Conservation (phyloP, 1,140 invertebrate species). For the Chironomus tepperi region DNA sequence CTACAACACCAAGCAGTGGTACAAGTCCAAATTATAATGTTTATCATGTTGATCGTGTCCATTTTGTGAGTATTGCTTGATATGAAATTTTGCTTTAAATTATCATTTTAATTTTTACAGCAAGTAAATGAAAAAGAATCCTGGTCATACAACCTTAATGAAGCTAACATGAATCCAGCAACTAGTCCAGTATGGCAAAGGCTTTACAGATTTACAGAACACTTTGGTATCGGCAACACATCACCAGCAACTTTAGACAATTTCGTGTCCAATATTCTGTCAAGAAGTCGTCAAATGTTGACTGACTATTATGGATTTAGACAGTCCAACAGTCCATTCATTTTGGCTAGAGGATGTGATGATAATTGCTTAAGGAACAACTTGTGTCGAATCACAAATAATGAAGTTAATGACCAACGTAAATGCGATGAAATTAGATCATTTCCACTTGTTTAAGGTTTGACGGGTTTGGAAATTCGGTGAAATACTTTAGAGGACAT, state of each 20-base stretch:
- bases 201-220: conserved; percentile 57
- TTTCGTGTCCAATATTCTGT: conserved; percentile 44
- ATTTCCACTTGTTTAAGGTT: neutral
- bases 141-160: conserved; percentile 67
- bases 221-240: conserved; percentile 45
- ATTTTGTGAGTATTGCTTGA: conserved; percentile 50
- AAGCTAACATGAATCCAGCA: conserved; percentile 55
- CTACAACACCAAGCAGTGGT: conserved; percentile 51
- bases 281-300: conserved; percentile 32
- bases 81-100: too few species aligned
- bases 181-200: conserved; percentile 53
- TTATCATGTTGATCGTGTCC: conserved; percentile 52
- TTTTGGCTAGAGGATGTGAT: conserved; percentile 39
- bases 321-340: conserved; percentile 39
- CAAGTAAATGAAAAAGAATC: conserved; percentile 58
- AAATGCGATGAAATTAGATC: conserved; percentile 47
- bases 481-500: too few species aligned
- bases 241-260: conserved; percentile 41
- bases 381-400: conserved; percentile 49
- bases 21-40: conserved; percentile 76
- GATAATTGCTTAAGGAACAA: conserved; percentile 39
- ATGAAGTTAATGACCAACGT: conserved; percentile 43
- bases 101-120: conserved; percentile 43
- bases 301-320: conserved; percentile 34
- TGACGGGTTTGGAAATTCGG: neutral